These are phyloP conservation scores for Lichenostomus cassidix DNA, from an alignment of 2,113 vertebrate genomes.

Conservation along the genomic window DNA sequence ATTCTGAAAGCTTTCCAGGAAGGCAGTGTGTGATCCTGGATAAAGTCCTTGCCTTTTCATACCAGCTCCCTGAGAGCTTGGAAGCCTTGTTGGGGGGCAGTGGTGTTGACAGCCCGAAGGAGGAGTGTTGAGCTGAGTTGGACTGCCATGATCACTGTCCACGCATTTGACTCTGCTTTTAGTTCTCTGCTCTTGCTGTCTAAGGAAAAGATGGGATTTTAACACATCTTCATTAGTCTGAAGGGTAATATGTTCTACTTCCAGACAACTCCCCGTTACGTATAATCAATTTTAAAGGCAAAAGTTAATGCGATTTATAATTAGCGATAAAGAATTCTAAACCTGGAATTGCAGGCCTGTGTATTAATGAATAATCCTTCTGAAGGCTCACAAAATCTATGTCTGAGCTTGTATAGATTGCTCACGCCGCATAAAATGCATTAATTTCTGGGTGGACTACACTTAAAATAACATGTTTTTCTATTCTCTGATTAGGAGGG, in stretches of 20 bases:
- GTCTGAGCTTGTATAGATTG: constrained; percentile 3
- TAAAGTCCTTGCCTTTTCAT: neutral
- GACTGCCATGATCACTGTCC: neutral
- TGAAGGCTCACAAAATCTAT: neutral
- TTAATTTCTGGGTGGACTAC: constrained; percentile 25
- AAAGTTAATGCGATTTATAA: constrained; percentile 60
- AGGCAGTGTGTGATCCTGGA: neutral
- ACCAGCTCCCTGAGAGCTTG: neutral
- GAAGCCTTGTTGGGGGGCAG: neutral
- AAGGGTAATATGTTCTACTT: constrained; percentile 19
- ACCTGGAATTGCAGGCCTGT: constrained; percentile 27
- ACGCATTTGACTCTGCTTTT: neutral
- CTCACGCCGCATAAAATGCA: neutral
- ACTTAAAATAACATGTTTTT: neutral
- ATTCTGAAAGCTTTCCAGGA: neutral
- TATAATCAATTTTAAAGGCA: constrained; percentile 59
- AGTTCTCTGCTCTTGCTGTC: neutral
- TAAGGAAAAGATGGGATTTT: constrained; percentile 16
- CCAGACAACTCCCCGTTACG: neutral
- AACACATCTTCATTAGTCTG: constrained; percentile 39
- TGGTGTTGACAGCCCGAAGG: neutral
- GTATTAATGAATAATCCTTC: constrained; percentile 42
- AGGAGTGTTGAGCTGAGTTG: neutral
- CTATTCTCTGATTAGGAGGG: neutral
- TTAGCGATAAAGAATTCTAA: constrained; percentile 27